phyloP scores from a whole-genome alignment of 2,888 invertebrate genomes.

The Petrolisthes cinctipes region DNA sequence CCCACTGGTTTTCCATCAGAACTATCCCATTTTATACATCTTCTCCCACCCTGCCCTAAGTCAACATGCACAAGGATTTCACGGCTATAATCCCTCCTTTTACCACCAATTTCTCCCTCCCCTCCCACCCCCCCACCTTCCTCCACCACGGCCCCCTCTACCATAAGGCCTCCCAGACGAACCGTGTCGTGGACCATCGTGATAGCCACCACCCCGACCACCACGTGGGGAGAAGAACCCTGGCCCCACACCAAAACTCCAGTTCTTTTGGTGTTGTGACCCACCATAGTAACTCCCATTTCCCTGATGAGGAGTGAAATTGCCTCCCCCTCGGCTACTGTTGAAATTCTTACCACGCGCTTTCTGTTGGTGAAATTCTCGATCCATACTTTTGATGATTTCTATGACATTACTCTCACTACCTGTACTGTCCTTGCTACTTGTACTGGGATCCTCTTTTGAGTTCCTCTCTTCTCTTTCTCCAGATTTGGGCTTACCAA shows the following conservation, averaged over 20 bases:
- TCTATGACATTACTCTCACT: constrained; percentile 48
- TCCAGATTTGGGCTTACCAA: neutral
- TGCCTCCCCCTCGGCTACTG: constrained; percentile 22
- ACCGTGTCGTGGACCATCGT: constrained; percentile 19
- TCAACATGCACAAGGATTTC: neutral
- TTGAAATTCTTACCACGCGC: constrained; percentile 28
- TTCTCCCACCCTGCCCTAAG: neutral
- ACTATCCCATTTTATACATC: no score
- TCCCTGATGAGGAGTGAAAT: constrained; percentile 25
- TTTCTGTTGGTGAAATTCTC: constrained; percentile 51
- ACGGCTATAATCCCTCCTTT: constrained; percentile 7
- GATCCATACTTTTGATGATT: constrained; percentile 49
- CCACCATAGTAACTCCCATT: constrained; percentile 31
- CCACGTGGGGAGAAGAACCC: constrained; percentile 34
- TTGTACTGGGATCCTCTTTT: constrained; percentile 1
- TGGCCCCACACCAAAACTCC: constrained; percentile 33
- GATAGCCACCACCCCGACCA: constrained; percentile 30
- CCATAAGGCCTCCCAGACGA: constrained; percentile 29
- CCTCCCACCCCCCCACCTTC: constrained; percentile 38
- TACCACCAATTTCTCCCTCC: constrained; percentile 30
- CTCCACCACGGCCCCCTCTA: constrained; percentile 35
- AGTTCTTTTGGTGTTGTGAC: neutral
- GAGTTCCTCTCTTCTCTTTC: neutral
- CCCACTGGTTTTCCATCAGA: neutral
- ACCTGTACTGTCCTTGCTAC: constrained; percentile 2